Evolutionary conservation across 2,797 vertebrate genomes (phyloP).

Genomic region (Meda fulgida): DNA sequence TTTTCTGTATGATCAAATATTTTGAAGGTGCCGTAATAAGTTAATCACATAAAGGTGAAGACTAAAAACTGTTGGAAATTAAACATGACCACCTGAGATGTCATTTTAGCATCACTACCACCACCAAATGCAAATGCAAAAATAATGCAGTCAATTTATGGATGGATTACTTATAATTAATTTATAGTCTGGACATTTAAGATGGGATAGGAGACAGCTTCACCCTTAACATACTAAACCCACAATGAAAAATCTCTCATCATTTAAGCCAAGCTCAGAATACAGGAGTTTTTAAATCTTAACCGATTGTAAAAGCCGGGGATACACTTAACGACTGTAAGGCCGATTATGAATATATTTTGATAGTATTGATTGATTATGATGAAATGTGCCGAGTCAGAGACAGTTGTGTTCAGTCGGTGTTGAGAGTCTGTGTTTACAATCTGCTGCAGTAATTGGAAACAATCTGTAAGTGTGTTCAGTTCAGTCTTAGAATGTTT

Average conservation of each 20-base stretch:
- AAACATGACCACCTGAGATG: conserved; percentile 22
- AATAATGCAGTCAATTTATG: not conserved
- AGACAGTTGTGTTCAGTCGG: no score
- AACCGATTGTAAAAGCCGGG: no score
- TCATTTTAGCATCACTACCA: conserved; percentile 11
- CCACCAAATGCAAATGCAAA: not conserved
- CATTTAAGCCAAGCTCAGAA: not conserved
- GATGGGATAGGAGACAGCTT: not conserved
- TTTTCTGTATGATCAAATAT: not conserved
- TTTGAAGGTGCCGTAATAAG: not conserved
- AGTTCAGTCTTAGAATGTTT: no score
- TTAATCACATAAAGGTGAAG: not conserved
- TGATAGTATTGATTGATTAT: no score
- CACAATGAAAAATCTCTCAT: not conserved
- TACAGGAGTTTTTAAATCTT: not conserved
- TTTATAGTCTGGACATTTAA: not conserved
- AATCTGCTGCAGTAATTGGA: no score
- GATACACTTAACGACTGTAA: no score
- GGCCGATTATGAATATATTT: no score
- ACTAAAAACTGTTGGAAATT: not conserved
- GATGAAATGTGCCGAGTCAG: no score
- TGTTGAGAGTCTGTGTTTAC: no score
- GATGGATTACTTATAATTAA: not conserved
- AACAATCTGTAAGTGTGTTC: no score
- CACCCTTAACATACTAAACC: not conserved